Evolutionary conservation across 2,797 vertebrate genomes (phyloP).

Genomic region (Ceryle rudis): DNA sequence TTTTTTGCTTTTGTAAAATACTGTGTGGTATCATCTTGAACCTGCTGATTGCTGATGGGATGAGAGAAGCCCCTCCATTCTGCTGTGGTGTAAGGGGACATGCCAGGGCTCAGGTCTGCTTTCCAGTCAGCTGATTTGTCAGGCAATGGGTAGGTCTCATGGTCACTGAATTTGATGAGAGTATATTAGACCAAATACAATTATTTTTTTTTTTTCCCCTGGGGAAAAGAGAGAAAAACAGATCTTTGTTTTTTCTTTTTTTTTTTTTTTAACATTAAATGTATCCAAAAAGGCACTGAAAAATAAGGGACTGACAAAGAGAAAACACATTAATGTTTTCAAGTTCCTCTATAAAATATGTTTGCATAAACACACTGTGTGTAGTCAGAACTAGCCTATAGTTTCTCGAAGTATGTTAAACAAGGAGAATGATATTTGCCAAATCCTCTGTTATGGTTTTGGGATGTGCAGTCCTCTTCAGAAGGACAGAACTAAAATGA

Average conservation of each 20-base stretch:
- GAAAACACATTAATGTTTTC: constrained; percentile 27
- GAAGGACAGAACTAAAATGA: constrained; percentile 39
- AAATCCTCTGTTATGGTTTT: constrained; percentile 21
- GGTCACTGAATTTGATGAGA: not conserved
- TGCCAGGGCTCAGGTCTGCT: not conserved
- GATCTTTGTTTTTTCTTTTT: too few relatives aligned
- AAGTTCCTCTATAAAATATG: constrained; percentile 29
- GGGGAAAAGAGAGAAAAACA: not conserved
- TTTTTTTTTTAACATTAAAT: not conserved
- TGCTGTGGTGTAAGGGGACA: not conserved
- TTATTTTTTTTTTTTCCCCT: not conserved
- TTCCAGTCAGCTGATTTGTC: constrained; percentile 10
- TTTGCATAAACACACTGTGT: constrained; percentile 56
- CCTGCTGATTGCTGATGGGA: constrained; percentile 65
- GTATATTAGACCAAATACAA: not conserved
- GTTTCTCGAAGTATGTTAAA: constrained; percentile 41
- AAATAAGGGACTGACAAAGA: not conserved
- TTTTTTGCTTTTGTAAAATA: constrained; percentile 68
- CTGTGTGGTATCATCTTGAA: constrained; percentile 76
- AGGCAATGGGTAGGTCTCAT: not conserved
- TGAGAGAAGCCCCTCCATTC: not conserved
- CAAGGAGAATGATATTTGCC: constrained; percentile 29
- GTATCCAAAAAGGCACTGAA: not conserved
- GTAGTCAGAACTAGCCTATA: not conserved
- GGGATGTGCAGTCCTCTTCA: constrained; percentile 12